Base-by-base conservation (phyloP, 2,797 vertebrate genomes). In the Meda fulgida region DNA sequence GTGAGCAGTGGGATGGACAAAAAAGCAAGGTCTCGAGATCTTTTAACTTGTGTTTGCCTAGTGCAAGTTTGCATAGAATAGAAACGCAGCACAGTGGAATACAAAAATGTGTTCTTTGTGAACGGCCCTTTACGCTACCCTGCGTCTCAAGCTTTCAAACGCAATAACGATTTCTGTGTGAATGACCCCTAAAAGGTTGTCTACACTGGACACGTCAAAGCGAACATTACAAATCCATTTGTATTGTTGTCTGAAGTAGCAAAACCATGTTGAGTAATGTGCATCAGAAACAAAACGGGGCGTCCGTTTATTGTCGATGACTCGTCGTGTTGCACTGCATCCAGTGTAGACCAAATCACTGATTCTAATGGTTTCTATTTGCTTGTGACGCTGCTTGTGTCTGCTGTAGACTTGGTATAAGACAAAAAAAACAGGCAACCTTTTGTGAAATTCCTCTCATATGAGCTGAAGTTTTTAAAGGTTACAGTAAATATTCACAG, bases 401-500 rank as follows among this genome's bases (percentile, higher is more conserved):
- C 26, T 19, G n/a, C 40, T 19, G 70, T 72, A 73, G n/a, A 51
- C 71, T 10, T 19, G 2, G 71, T 10, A 16, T 23, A 76, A 36
- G 48, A 36, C 48, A 55, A 75, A 53, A 75, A 53, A 75, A 31
- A 31, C 29, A 75, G 53, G 18, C 72, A 75, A 53, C 72, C 16
- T 75, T 55, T 51, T 51, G n/a, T 51, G 26, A 31, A 29, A 51
- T 51, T 23, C 19, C 31, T 76, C 31, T 55, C 51, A 34, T 76
- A 16, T n/a, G 51, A 76, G 31, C 31, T 31, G 31, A 31, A 31
- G 2, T 36, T 55, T 38, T 55, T 58, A 38, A 77, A 77, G 73
- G 31, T 77, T 77, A 38, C 31, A 76, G 21, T 16, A 76, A 76
- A 76, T 55, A 34, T 76, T 38, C 31, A 77, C 11, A n/a, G 46